Evolutionary conservation across 53 echinoderm and acorn worm genomes (phyloP), one percentile per base, ranked within the genome.

Genomic region (Mesocentrotus franciscanus): DNA sequence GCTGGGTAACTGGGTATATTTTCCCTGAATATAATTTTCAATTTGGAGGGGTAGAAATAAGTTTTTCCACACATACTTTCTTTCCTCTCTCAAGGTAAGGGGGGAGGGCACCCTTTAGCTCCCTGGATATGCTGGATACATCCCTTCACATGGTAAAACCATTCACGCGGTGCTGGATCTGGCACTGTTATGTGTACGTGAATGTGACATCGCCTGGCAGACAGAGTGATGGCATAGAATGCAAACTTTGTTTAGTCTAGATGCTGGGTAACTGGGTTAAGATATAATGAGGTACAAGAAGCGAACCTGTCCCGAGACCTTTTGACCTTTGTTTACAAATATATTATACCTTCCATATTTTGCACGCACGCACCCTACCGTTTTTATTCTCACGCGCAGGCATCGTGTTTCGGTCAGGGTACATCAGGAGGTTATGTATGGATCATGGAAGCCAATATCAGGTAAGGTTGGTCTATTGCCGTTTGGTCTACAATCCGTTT

Each of bases 261-360:
- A 27, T 27, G 30, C 75, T 9, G 75, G 18, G 20, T 2, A 87
- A 27, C 59, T 87, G 58, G 87, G 87, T 87, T 87, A 87, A 87
- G 87, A 57, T 87, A 57, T 87, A 87, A 87, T 87, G 87, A 87
- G 87, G 36, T 39, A 26, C 27, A 39, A 39, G 42, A 36, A 30
- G 1, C 81, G 14, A 58, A 58, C 15, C 24, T 57, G n/a, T 35
- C 56, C 12, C 24, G 3, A 29, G 58, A 27, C 57, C 87, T 26
- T 87, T 59, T 87, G 57, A 87, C 58, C 87, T 58, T 58, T 87
- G 58, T 87, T 87, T 87, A 87, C 87, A 87, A 57, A 58, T 58
- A 87, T 87, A 27, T 27, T 58, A 87, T 87, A 27, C 57, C 87
- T 55, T 14, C 39, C 22, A 84, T 84, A 84, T 49, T 87, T 58